A percentile compares a stretch with the other conserved stretches of the same genome.
phyloP scores from a whole-genome alignment of 2,888 invertebrate genomes.

The Aporophyla nigra region DNA sequence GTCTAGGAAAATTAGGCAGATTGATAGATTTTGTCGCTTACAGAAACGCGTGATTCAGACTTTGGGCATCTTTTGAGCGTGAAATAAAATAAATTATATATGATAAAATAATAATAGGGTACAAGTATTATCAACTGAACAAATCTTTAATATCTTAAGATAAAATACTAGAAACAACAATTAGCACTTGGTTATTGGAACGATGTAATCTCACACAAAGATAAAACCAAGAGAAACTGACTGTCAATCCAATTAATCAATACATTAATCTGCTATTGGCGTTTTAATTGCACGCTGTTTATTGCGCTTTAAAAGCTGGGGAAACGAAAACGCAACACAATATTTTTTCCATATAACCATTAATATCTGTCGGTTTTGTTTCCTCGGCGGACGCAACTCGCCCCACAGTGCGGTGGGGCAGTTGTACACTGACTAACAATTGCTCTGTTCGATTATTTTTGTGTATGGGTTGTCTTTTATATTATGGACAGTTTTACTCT shows the following conservation, averaged over 20 bases:
- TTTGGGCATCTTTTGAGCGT: slow-evolving; percentile 9
- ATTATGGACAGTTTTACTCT: slow-evolving; percentile 14
- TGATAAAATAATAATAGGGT: background rate
- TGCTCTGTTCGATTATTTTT: slow-evolving; percentile 62
- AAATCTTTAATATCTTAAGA: background rate
- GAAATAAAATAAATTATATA: slow-evolving; percentile 11
- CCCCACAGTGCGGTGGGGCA: slow-evolving; percentile 83
- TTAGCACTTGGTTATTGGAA: background rate
- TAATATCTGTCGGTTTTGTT: slow-evolving; percentile 93
- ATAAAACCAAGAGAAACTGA: slow-evolving; percentile 15
- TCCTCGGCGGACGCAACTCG: slow-evolving; percentile 85
- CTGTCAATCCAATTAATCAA: slow-evolving; percentile 79
- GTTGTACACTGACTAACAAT: slow-evolving; percentile 67
- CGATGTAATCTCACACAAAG: background rate
- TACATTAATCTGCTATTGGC: slow-evolving; percentile 89
- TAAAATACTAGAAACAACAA: background rate
- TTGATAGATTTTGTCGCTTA: no score
- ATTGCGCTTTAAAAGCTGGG: slow-evolving; percentile 89
- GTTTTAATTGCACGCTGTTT: slow-evolving; percentile 89
- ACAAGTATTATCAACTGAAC: background rate
- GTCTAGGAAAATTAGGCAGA: no score
- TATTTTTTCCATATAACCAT: slow-evolving; percentile 93
- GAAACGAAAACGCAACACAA: slow-evolving; percentile 91
- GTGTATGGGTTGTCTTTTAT: slow-evolving; percentile 48
- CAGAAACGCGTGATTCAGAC: background rate